These are phyloP conservation scores for Xenopus laevis DNA, from an alignment of 2,113 vertebrate genomes.

Conservation along the genomic window DNA sequence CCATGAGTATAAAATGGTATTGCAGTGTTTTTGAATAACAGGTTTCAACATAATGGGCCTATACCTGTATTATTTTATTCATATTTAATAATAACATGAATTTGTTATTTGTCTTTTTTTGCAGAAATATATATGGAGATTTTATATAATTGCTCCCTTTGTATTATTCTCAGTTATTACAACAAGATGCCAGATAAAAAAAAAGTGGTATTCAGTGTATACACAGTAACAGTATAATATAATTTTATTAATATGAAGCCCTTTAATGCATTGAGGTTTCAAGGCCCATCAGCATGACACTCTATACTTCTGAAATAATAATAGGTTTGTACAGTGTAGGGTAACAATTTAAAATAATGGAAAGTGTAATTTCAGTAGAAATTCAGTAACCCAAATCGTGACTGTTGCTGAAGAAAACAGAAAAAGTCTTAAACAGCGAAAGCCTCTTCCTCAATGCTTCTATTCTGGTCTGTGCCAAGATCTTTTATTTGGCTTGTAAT, in stretches of 20 bases:
- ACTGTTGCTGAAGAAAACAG: neutral
- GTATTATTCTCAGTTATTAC: neutral
- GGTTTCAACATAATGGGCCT: too few relatives aligned
- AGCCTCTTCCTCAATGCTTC: slow-evolving; percentile 8
- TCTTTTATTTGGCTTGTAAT: neutral
- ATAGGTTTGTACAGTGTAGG: neutral
- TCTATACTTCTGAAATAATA: neutral
- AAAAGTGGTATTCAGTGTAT: neutral
- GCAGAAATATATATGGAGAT: too few relatives aligned
- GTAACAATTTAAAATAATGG: slow-evolving; percentile 8
- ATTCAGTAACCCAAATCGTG: slow-evolving; percentile 1
- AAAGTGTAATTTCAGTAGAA: slow-evolving; percentile 9
- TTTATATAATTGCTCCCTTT: too few relatives aligned
- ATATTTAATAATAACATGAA: too few relatives aligned
- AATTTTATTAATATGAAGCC: neutral
- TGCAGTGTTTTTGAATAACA: too few relatives aligned
- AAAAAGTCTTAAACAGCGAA: neutral
- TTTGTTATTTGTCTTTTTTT: too few relatives aligned
- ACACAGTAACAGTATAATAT: neutral
- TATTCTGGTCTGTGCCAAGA: slow-evolving; percentile 7
- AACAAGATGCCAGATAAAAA: neutral
- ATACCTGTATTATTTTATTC: too few relatives aligned
- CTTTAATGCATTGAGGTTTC: too few relatives aligned
- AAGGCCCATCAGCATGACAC: neutral
- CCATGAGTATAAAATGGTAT: too few relatives aligned